Evolutionary conservation across 2,113 vertebrate species (phyloP), one percentile per base, ranked within the genome.

Genomic region (Parotia lawesii): DNA sequence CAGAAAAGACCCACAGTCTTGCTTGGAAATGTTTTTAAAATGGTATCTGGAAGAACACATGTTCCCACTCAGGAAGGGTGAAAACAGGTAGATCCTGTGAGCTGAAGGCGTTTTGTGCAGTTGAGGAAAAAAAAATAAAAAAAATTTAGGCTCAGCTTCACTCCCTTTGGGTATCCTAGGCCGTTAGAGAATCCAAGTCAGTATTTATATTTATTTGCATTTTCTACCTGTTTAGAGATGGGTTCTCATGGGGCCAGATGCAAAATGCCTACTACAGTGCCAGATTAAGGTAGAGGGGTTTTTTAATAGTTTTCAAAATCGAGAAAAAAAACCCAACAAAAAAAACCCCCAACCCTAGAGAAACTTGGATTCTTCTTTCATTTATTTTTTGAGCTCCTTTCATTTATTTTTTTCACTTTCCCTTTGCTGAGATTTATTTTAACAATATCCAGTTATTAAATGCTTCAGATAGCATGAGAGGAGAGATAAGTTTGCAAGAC

Each of bases 391-490:
- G 12, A 86, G 60, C 33, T 70, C 17, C 38, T 82, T 87, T 65
- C 15, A 76, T 54, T 85, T 80, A 44, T 76, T 90, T 93, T 89
- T 90, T 76, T 66, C 35, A 70, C 67, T 11, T 80, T 93, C 38
- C 18, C 54, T 80, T 80, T 54, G 35, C 70, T 79, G 44, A 91
- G 92, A 88, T 74, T 93, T 90, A 88, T 85, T 94, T 92, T 77
- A 92, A 93, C 72, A 95, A 88, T 88, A 96, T 38, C 47, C 67
- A 90, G 82, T 92, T 96, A 95, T 94, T 94, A 94, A 96, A 95
- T 67, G 53, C 53, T 84, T 29, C 74, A 91, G 62, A 93, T 47
- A 93, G 85, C 53, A 58, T 57, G 35, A 87, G 35, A 89, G 29
- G 54, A 78, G 74, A 94, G 84, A 91, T 92, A 94, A 85, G n/a